These are phyloP conservation scores for Nasua narica DNA, from an alignment of 2,797 vertebrate species.

Conservation along the genomic window DNA sequence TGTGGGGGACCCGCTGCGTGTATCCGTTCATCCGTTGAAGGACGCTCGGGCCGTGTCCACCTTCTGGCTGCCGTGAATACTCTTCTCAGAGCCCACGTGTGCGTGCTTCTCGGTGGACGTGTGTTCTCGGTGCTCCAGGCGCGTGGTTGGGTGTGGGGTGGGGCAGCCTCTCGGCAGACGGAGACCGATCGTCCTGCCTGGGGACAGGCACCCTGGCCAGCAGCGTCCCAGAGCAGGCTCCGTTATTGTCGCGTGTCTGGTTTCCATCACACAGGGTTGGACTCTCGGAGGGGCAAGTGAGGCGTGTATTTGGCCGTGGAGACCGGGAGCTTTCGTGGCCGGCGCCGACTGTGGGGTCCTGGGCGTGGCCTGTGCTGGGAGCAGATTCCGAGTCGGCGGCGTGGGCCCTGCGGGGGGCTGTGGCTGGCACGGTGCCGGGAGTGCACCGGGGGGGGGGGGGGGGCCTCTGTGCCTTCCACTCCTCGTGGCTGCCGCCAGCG, in stretches of 20 bases:
- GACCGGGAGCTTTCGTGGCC: slow-evolving; percentile 28
- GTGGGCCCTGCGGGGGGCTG: not conserved
- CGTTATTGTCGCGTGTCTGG: fast-evolving
- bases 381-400: not conserved
- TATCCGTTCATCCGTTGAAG: fast-evolving
- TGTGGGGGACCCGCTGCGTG: fast-evolving
- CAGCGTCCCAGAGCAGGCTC: not conserved
- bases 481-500: not conserved
- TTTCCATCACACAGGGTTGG: not conserved
- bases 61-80: not conserved
- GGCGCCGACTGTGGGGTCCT: fast-evolving
- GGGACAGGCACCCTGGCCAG: not conserved
- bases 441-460: fast-evolving
- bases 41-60: not conserved
- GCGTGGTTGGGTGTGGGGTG: not conserved
- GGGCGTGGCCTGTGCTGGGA: not conserved
- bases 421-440: not conserved
- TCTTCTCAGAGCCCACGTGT: not conserved
- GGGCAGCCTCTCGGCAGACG: no score
- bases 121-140: not conserved
- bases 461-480: fast-evolving
- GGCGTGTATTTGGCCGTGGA: not conserved
- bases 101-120: not conserved
- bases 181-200: not conserved
- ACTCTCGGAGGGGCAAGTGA: slow-evolving; percentile 7